These are phyloP conservation scores for Coptodon bakossiorum DNA, from an alignment of 2,113 vertebrate species.

Conservation along the genomic window DNA sequence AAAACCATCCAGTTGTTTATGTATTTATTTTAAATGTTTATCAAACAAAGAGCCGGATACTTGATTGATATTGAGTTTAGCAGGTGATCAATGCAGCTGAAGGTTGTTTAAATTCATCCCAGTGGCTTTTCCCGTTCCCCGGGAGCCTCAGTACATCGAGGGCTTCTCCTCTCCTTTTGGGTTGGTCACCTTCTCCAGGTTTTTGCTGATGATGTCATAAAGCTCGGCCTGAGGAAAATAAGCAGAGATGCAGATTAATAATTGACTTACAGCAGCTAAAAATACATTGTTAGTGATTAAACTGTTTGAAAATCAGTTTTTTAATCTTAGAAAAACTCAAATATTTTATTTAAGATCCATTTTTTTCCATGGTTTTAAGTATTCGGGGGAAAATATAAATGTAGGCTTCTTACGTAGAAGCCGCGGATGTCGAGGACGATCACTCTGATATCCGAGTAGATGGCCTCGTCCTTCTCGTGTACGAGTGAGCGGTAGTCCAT, in stretches of 20 bases:
- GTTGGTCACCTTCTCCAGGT: conserved; percentile 82
- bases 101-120: neutral
- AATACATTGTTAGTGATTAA: neutral
- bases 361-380: rapidly evolving
- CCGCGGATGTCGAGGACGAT: conserved; percentile 80
- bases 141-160: conserved; percentile 74
- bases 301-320: neutral
- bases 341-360: neutral
- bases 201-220: conserved; percentile 83
- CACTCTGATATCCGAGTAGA: conserved; percentile 74
- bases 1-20: neutral
- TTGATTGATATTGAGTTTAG: neutral
- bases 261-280: neutral
- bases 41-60: neutral
- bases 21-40: neutral
- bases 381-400: rapidly evolving
- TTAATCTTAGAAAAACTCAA: neutral
- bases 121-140: neutral
- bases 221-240: conserved; percentile 73
- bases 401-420: conserved; percentile 77
- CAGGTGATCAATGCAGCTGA: neutral
- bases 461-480: conserved; percentile 75
- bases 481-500: conserved; percentile 88
- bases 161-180: conserved; percentile 90
- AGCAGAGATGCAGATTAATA: neutral